These are phyloP conservation scores for Archilochus colubris DNA, from an alignment of 2,113 vertebrate genomes.

Conservation along the genomic window DNA sequence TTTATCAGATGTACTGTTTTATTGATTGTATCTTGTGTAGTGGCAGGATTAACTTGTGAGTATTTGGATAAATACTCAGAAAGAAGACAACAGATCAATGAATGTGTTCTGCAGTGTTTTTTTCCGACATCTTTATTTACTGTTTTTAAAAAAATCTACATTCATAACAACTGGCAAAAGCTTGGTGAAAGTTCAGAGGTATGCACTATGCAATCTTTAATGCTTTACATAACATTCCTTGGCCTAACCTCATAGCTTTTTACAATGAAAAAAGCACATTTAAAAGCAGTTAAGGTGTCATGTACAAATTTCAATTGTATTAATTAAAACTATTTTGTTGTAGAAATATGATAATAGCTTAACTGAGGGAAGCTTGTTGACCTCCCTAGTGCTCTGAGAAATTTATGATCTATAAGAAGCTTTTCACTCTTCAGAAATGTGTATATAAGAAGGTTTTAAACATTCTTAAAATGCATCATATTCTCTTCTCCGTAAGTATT, in stretches of 20 bases:
- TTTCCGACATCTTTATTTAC: background rate
- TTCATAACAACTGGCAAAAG: background rate
- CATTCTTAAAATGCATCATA: background rate
- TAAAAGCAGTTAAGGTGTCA: background rate
- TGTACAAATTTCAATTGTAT: background rate
- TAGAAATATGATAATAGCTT: background rate
- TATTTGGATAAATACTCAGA: background rate
- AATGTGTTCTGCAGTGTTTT: background rate
- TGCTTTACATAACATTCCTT: background rate
- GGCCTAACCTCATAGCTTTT: background rate
- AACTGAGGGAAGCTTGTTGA: background rate
- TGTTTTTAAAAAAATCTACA: background rate
- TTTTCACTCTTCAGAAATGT: background rate
- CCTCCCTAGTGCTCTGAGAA: background rate
- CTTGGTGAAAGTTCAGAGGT: background rate
- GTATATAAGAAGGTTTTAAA: background rate
- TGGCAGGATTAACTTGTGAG: background rate
- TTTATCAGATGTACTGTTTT: background rate
- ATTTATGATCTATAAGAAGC: background rate
- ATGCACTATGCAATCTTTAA: background rate
- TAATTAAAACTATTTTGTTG: background rate
- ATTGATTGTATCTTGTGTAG: background rate
- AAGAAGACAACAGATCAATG: background rate
- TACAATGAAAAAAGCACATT: background rate
- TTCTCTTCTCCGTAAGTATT: background rate